Percentiles rank a stretch among this genome's conserved stretches.
Conservation (phyloP, 2,113 vertebrate species). For the Syngnathoides biaculeatus region DNA sequence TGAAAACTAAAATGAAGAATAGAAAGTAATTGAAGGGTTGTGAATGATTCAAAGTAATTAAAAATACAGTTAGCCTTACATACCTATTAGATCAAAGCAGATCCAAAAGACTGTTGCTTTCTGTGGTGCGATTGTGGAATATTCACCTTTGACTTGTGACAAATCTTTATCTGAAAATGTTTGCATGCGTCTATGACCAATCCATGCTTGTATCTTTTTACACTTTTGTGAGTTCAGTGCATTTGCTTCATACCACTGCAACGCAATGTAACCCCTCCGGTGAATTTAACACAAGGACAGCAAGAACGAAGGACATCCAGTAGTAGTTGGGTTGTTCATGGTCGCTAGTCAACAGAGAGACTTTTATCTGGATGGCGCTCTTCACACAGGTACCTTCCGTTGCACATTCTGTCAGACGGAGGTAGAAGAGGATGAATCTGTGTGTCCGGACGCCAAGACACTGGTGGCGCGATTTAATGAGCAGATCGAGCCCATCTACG, state of each 20-base stretch:
- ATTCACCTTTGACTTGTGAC: no score
- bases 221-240: neutral
- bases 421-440: conserved; percentile 93
- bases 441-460: conserved; percentile 92
- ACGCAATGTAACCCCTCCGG: neutral
- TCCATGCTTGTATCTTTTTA: no score
- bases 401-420: conserved; percentile 97
- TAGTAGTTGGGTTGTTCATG: neutral
- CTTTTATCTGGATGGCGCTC: neutral
- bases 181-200: no score
- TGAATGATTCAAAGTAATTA: no score
- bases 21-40: no score
- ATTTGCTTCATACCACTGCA: neutral
- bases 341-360: neutral
- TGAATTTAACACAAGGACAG: neutral
- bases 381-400: conserved; percentile 82
- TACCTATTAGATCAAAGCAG: no score
- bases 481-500: conserved; percentile 97
- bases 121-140: no score
- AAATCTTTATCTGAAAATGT: neutral
- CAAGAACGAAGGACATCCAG: neutral
- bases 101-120: no score
- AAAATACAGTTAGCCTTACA: no score
- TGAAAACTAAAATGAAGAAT: no score
- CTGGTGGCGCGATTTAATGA: conserved; percentile 95